phyloP scores from a whole-genome alignment of 1,140 invertebrate genomes.

The Cataglyphis hispanica region DNA sequence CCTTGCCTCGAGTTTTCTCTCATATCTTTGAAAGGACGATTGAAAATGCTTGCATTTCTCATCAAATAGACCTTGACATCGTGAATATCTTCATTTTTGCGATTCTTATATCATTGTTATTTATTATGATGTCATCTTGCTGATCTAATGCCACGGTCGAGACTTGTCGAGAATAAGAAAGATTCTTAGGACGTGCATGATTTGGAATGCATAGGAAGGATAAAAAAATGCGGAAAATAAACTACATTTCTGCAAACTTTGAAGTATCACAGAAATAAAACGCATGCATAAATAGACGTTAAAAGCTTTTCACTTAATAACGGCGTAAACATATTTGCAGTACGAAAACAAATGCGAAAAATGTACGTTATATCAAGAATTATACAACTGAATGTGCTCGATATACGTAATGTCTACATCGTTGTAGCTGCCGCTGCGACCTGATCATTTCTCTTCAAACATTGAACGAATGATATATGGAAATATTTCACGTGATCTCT shows the following conservation, averaged over 20 bases:
- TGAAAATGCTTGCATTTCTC: neutral
- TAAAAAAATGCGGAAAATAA: neutral
- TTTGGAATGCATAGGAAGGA: neutral
- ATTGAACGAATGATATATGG: neutral
- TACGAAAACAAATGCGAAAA: neutral
- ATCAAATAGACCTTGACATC: conserved; percentile 33
- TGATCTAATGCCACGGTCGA: conserved; percentile 36
- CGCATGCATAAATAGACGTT: neutral
- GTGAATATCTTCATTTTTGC: conserved; percentile 19
- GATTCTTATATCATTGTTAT: conserved; percentile 33
- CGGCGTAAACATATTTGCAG: neutral
- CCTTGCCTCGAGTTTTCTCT: neutral
- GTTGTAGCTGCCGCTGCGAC: neutral
- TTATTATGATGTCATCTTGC: conserved; percentile 36
- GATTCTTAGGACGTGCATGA: neutral
- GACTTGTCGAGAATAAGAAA: neutral
- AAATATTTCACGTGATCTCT: neutral
- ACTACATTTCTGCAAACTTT: neutral
- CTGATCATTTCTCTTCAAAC: neutral
- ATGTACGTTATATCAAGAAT: conserved; percentile 44
- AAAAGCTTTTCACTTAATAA: conserved; percentile 3
- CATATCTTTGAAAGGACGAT: conserved; percentile 1
- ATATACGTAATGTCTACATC: neutral
- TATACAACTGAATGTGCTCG: conserved; percentile 36
- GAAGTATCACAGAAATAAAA: neutral